Base-by-base conservation (phyloP, 2,888 invertebrate genomes). In the Hartigia nigra region DNA sequence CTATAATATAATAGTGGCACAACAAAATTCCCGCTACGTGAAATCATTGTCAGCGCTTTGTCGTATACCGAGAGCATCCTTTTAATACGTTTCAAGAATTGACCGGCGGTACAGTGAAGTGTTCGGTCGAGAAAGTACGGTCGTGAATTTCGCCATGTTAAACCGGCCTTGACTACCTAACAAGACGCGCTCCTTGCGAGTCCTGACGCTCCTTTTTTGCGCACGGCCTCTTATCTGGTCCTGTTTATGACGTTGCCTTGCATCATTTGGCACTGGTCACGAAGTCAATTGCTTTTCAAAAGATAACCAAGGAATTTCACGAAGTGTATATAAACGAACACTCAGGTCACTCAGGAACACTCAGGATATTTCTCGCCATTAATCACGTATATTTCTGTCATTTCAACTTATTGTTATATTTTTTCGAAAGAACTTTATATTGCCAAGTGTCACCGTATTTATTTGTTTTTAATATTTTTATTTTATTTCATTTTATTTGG, bases 141-240 rank as follows among this genome's bases (percentile, higher is more conserved):
- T 72, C 72, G 32, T 23, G 72, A 72, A 72, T 72, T 72, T 72
- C 72, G 72, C 72, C 31, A 31, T 34, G 31, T 34, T 31, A 72
- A 72, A 72, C 72, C 72, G 72, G 72, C 72, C 72, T 72, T 72
- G 72, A 72, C 72, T 72, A 1, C 55, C 55, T 23, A 55, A 55
- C 55, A 55, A 55, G 23, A 55, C 55, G 23, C 72, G 72, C 32
- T 31, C 72, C 31, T 72, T 12, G 34, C 72, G 72, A 72, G 55
- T 72, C 72, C 72, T 32, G 72, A 31, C 72, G 32, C 72, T 72
- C 72, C 72, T 72, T 72, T 31, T 72, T 34, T 12, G 32, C 31
- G 72, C 72, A 72, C 72, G 72, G 31, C 31, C 32, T 14, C 14
- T 72, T 72, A 72, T 72, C 72, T 72, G 32, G 72, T 72, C 31